Evolutionary conservation across 2,113 vertebrate genomes (phyloP).

Genomic region (Alosa alosa): DNA sequence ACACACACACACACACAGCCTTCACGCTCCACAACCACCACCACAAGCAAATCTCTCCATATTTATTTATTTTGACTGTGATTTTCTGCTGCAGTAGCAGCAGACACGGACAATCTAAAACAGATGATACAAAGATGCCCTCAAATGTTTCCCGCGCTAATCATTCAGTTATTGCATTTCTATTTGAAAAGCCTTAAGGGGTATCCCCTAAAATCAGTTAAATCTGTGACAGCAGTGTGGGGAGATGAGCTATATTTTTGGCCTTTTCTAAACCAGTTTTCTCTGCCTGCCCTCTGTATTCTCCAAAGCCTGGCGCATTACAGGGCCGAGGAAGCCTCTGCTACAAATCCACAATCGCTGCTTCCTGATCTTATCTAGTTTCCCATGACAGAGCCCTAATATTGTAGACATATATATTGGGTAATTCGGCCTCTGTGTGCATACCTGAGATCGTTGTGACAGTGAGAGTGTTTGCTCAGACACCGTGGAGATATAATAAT

Average conservation of each 20-base stretch:
- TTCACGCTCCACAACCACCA: no score
- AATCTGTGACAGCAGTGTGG: neutral
- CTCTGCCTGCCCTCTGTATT: neutral
- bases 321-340: neutral
- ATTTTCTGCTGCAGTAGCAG: neutral
- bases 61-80: neutral
- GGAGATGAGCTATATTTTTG: neutral
- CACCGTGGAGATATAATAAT: neutral
- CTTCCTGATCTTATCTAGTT: neutral
- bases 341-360: neutral
- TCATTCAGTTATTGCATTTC: conserved; percentile 2
- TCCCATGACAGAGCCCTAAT: neutral
- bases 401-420: neutral
- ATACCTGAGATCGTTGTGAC: neutral
- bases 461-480: neutral
- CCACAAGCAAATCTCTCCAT: neutral
- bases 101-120: neutral
- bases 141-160: neutral
- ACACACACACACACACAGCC: no score
- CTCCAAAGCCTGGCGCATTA: neutral
- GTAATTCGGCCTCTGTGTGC: no score
- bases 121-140: neutral
- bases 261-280: neutral
- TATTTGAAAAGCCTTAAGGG: neutral
- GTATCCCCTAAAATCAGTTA: neutral